Evolutionary conservation across 2,113 vertebrate genomes (phyloP).

Genomic region (Orientallactaga bullata): DNA sequence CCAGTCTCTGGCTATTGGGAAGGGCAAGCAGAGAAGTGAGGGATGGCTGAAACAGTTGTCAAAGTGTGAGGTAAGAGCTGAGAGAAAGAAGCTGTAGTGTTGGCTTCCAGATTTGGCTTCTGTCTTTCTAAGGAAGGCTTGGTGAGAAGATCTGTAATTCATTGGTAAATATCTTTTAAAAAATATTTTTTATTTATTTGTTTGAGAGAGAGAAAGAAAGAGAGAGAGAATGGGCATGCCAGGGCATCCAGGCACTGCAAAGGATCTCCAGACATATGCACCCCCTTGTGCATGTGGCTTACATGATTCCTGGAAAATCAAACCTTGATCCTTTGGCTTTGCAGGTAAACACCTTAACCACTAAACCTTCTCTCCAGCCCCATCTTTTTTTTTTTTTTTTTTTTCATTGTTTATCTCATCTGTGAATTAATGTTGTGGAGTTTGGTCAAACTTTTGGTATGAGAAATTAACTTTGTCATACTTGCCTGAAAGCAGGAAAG

Average conservation of each 20-base stretch:
- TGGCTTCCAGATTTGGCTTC: background rate
- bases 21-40: rapidly evolving
- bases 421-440: background rate
- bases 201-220: too few species aligned
- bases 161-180: too few species aligned
- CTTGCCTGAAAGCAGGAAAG: background rate
- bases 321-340: too few species aligned
- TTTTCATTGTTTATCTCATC: background rate
- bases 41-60: rapidly evolving
- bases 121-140: rapidly evolving
- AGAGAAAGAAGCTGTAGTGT: background rate
- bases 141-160: background rate
- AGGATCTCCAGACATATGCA: too few species aligned
- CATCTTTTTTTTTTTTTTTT: background rate
- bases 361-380: too few species aligned
- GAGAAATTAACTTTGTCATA: background rate
- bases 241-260: too few species aligned
- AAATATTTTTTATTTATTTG: too few species aligned
- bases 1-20: background rate
- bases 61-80: background rate
- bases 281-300: too few species aligned
- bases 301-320: too few species aligned
- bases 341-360: too few species aligned
- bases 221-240: too few species aligned
- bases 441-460: too few species aligned